Percentiles rank a stretch among this genome's conserved stretches.
Conservation (phyloP, 35 echinoderm and acorn worm genomes). For the Eucidaris tribuloides region DNA sequence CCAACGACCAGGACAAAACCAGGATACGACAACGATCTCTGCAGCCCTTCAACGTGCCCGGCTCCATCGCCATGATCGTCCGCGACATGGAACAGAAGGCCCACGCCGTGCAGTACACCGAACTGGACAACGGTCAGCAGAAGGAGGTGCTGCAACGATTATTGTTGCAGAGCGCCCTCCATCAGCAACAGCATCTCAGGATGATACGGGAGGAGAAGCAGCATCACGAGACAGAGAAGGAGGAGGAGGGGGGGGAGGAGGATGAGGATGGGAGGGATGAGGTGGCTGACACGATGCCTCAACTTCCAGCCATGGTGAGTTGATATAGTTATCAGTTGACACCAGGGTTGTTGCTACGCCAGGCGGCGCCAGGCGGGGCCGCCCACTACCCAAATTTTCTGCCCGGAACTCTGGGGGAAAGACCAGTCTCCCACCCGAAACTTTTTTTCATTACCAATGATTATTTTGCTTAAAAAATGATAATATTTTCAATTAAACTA, state of each 20-base stretch:
- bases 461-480: no score
- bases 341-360: no score
- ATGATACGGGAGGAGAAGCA: slow-evolving; percentile 1
- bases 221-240: background rate
- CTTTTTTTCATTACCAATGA: no score
- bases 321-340: no score
- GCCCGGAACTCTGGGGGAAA: no score
- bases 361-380: no score
- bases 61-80: slow-evolving; percentile 78
- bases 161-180: slow-evolving; percentile 79
- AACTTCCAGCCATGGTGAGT: background rate
- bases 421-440: no score
- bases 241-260: background rate
- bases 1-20: background rate
- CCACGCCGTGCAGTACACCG: slow-evolving; percentile 71
- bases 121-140: slow-evolving; percentile 61
- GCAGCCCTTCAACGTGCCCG: slow-evolving; percentile 18
- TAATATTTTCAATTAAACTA: no score
- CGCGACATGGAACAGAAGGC: slow-evolving; percentile 82
- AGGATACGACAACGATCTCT: background rate
- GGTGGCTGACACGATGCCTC: background rate
- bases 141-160: slow-evolving; percentile 71
- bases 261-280: no score
- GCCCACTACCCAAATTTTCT: no score
- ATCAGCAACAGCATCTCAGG: slow-evolving; percentile 55